These are phyloP conservation scores for Seriola dumerili DNA, from an alignment of 2,113 vertebrate species.

Conservation along the genomic window DNA sequence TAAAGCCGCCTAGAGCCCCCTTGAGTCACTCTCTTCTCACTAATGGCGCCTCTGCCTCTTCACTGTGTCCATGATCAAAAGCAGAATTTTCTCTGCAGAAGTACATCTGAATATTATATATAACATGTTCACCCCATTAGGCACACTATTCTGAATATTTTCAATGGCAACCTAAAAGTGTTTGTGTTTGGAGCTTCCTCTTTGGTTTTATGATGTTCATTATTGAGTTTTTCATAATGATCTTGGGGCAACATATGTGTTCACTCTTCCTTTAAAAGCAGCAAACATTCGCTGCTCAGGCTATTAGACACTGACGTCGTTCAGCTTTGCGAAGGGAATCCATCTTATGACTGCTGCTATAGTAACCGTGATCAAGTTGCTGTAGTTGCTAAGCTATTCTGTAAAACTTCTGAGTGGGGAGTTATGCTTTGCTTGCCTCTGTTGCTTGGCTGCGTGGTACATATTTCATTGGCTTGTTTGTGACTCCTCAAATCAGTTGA, in stretches of 20 bases:
- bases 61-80: constrained; percentile 56
- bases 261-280: constrained; percentile 29
- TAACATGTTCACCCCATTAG: constrained; percentile 43
- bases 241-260: constrained; percentile 31
- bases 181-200: constrained; percentile 31
- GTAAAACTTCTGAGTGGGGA: constrained; percentile 31
- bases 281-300: constrained; percentile 10
- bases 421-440: constrained; percentile 43
- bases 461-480: constrained; percentile 31
- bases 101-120: constrained; percentile 30
- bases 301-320: constrained; percentile 18
- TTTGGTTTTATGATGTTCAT: constrained; percentile 43
- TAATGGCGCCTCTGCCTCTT: constrained; percentile 46
- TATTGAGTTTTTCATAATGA: constrained; percentile 26
- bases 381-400: constrained; percentile 48
- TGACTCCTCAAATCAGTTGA: constrained; percentile 24
- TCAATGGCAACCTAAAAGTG: constrained; percentile 33
- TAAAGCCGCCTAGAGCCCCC: constrained; percentile 29
- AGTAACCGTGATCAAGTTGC: constrained; percentile 56
- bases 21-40: constrained; percentile 34
- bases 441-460: constrained; percentile 1
- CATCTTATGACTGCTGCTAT: constrained; percentile 54
- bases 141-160: constrained; percentile 14
- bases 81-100: constrained; percentile 31
- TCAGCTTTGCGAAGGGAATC: constrained; percentile 12